Percentiles rank a stretch among this genome's conserved stretches.
phyloP scores from a whole-genome alignment of 2,113 vertebrate species.

The Chloroceryle aenea region DNA sequence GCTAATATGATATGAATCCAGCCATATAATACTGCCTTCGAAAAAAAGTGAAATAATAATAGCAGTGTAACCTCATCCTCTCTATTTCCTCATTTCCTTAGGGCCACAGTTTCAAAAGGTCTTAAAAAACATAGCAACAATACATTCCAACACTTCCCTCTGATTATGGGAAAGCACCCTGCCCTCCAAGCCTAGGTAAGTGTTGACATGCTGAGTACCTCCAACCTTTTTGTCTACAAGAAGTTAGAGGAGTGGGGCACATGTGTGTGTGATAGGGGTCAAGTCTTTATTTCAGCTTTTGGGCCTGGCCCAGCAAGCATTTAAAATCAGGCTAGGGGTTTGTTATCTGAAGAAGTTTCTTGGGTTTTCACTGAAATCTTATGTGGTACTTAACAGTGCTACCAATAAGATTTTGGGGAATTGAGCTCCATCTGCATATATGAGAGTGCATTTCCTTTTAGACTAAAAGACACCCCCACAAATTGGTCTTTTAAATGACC shows the following conservation, averaged over 20 bases:
- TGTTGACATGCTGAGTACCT: neutral
- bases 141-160: constrained; percentile 56
- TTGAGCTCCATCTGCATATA: neutral
- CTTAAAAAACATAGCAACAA: constrained; percentile 57
- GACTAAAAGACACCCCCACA: neutral
- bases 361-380: neutral
- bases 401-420: neutral
- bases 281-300: neutral
- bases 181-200: constrained; percentile 19
- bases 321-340: neutral
- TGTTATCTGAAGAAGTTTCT: neutral
- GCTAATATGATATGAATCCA: constrained; percentile 36
- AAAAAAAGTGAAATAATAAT: constrained; percentile 56
- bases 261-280: neutral
- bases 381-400: neutral
- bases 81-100: constrained; percentile 61
- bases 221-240: neutral
- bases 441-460: neutral
- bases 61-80: constrained; percentile 51
- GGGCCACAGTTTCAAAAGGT: constrained; percentile 59
- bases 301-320: neutral
- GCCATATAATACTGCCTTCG: neutral
- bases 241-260: neutral
- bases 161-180: constrained; percentile 50
- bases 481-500: neutral